Base-by-base conservation (phyloP, 2,113 vertebrate species). In the Chiloscyllium plagiosum region DNA sequence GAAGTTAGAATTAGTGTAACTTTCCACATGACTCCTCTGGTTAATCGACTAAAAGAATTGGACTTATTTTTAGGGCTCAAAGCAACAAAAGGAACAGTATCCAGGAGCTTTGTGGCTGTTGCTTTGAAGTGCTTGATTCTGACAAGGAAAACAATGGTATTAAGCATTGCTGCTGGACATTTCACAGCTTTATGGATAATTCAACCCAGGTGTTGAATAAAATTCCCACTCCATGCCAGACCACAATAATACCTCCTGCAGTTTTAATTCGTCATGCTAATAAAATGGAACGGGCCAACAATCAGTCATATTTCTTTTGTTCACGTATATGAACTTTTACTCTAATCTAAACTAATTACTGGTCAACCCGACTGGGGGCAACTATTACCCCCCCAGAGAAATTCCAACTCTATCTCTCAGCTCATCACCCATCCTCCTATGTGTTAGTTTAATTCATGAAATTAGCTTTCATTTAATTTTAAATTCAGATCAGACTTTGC, bases 31-130 rank as follows among this genome's bases (percentile, higher is more conserved):
- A 68, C 90, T 96, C 96, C 78, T 95, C 89, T 42, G 12, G 72
- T 52, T 69, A 96, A 47, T 96, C 50, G 52, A 12, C 87, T 90
- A 47, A 96, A 85, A 29, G 76, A 95, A 72, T 69, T 52, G 69
- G 94, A 52, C 94, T 52, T 95, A 72, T 72, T 72, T 95, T 50
- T 19, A 95, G 68, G 94, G 69, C 94, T 72, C 94, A 50, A 24
- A 52, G 94, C 68, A 72, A 95, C 94, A 72, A 76, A 95, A 95
- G 94, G 94, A 72, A 95, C 66, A 72, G 94, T 95, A 72, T 95
- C 69, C 94, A 95, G 69, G 94, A 95, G 69, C 26, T 94, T 37
- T 70, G 22, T 52, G 87, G 87, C 56, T 61, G 61, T 29, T 52
- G 68, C 93, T 94, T 94, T 94, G 93, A 94, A 94, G 93, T 94